phyloP scores from a whole-genome alignment of 2,113 vertebrate species.

The Tor tambroides region DNA sequence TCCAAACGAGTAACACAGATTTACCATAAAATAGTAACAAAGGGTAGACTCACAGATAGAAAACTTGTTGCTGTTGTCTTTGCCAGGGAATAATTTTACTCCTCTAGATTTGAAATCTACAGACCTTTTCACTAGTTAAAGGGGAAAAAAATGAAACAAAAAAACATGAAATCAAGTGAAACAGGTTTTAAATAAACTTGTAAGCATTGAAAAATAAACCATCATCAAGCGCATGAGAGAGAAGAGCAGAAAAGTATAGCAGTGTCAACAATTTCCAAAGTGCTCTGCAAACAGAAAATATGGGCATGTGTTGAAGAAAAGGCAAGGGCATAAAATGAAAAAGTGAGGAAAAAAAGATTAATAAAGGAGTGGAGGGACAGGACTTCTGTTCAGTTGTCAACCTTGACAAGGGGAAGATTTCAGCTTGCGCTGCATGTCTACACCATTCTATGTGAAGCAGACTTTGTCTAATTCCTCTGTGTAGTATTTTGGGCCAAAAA shows the following conservation, averaged over 20 bases:
- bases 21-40: slow-evolving; percentile 88
- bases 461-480: slow-evolving; percentile 36
- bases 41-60: slow-evolving; percentile 99
- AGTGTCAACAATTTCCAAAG: slow-evolving; percentile 56
- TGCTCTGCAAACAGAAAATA: slow-evolving; percentile 65
- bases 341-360: slow-evolving; percentile 52
- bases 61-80: slow-evolving; percentile 99
- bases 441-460: slow-evolving; percentile 48
- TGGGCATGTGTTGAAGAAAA: slow-evolving; percentile 60
- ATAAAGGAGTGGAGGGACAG: slow-evolving; percentile 59
- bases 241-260: slow-evolving; percentile 42
- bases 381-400: slow-evolving; percentile 62
- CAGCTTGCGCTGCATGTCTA: slow-evolving; percentile 35
- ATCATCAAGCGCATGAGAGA: slow-evolving; percentile 61
- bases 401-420: slow-evolving; percentile 50
- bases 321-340: slow-evolving; percentile 50
- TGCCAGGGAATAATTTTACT: slow-evolving; percentile 99
- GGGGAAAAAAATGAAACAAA: slow-evolving; percentile 71
- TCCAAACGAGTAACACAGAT: slow-evolving; percentile 78
- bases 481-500: slow-evolving; percentile 36
- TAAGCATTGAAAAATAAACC: slow-evolving; percentile 75
- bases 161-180: slow-evolving; percentile 86
- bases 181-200: slow-evolving; percentile 74
- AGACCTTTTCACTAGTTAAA: slow-evolving; percentile 99
- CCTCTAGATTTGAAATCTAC: slow-evolving; percentile 99